Conservation (phyloP, 2,113 vertebrate genomes). For the Actenoides lindsayi region DNA sequence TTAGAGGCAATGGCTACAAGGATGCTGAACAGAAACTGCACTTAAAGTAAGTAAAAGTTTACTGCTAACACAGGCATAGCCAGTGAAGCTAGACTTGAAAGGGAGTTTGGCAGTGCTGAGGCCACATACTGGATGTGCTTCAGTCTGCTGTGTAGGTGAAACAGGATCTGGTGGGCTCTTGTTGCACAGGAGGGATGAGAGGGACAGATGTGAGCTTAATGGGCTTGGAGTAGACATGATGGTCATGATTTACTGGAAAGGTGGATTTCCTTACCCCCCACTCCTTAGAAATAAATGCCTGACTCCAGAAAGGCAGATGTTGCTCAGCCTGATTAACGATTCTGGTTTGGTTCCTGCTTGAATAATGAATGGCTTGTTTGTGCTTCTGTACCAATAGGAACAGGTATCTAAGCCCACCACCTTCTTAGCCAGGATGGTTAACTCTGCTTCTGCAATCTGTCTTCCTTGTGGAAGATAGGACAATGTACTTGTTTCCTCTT, state of each 20-base stretch:
- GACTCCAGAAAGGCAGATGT: not conserved
- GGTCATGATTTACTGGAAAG: not conserved
- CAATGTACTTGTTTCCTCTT: not conserved
- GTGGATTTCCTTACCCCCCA: not conserved
- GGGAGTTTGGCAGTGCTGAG: not conserved
- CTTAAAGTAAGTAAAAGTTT: not conserved
- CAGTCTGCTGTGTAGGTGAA: not conserved
- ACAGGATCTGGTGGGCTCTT: not conserved
- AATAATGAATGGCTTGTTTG: not conserved
- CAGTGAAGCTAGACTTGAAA: not conserved
- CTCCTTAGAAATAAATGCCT: not conserved
- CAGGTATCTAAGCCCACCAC: not conserved
- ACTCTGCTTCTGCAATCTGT: not conserved
- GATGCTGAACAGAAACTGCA: not conserved
- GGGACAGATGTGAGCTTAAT: not conserved
- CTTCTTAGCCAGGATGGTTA: not conserved
- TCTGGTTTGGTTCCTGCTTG: not conserved
- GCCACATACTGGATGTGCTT: not conserved
- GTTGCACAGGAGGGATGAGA: not conserved
- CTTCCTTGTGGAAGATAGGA: not conserved
- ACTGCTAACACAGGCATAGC: not conserved
- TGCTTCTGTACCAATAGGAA: not conserved
- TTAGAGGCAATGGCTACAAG: not conserved
- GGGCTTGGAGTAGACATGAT: not conserved
- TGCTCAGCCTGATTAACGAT: not conserved